These are phyloP conservation scores for Busseola fusca DNA, from an alignment of 2,888 invertebrate species.

Conservation along the genomic window DNA sequence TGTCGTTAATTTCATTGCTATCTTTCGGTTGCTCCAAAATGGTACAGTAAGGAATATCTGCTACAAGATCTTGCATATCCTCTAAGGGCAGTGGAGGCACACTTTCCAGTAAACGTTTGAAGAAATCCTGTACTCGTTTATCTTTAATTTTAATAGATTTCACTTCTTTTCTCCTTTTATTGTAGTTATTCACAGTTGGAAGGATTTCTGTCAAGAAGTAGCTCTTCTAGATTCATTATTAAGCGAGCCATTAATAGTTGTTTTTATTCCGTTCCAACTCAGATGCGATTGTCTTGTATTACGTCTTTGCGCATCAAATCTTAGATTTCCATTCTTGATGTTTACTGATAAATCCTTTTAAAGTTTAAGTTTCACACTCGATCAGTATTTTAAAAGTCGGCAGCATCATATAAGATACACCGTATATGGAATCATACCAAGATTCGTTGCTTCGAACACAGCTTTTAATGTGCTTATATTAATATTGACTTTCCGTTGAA, in stretches of 20 bases:
- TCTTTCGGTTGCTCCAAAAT: constrained; percentile 56
- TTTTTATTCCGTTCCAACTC: no score
- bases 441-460: constrained; percentile 70
- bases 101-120: constrained; percentile 76
- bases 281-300: no score
- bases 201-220: no score
- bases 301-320: no score
- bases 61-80: constrained; percentile 56
- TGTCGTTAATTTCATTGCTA: constrained; percentile 67
- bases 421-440: constrained; percentile 83
- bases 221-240: no score
- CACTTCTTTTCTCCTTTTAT: constrained; percentile 40
- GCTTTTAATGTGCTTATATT: constrained; percentile 66
- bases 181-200: no score
- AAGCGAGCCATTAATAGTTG: no score
- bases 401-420: constrained; percentile 73
- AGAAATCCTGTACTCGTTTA: constrained; percentile 75
- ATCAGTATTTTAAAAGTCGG: constrained; percentile 68
- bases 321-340: no score
- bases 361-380: no score
- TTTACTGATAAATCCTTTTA: no score
- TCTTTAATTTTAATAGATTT: constrained; percentile 65
- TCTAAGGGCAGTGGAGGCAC: constrained; percentile 80
- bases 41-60: constrained; percentile 52
- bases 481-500: constrained; percentile 72